Base-by-base conservation (phyloP, 2,888 invertebrate genomes). In the Caenorhabditis doughertyi region DNA sequence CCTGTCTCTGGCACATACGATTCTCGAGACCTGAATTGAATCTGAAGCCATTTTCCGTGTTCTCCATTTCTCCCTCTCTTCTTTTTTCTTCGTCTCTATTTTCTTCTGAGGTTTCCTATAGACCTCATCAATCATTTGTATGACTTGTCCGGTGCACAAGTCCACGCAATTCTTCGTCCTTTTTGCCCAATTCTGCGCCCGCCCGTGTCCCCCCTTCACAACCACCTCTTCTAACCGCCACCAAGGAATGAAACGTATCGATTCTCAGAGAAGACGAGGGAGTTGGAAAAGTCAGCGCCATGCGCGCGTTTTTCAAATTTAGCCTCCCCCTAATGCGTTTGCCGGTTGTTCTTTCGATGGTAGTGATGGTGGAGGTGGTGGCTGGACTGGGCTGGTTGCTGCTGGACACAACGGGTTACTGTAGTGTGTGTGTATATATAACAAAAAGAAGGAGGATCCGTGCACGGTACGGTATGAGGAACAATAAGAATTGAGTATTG, bases 61-160 rank as follows among this genome's bases (percentile, higher is more conserved):
- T 32, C 11, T 16, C 39, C 3, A 13, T 16, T 39, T 39, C 39
- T 32, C 32, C 32, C 9, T 32, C 32, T 32, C 32, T 32, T 32
- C 32, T 32, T 9, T 32, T 32, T 32, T n/a, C n/a, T 27, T 60
- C 58, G 49, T 21, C 27, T 32, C 55, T 51, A 62, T 49, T 65
- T n/a, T 65, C 49, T 65, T 65, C 32, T 35, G 62, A 49, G 32
- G 56, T 58, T 79, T 72, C 79, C 72, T 47, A 79, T 79, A 79
- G 72, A 79, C 79, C 79, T 72, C 79, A 79, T 79, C 79, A 79
- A 79, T 79, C 79, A 79, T 79, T 79, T 71, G 79, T 79, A 79
- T 79, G 79, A 79, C 79, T 79, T 79, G 79, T 79, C 79, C 64
- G 42, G 68, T 77, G 58, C 67, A 47, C 44, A 56, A 68, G 67